Conservation (phyloP, 2,113 vertebrate genomes). For the Procapra przewalskii region DNA sequence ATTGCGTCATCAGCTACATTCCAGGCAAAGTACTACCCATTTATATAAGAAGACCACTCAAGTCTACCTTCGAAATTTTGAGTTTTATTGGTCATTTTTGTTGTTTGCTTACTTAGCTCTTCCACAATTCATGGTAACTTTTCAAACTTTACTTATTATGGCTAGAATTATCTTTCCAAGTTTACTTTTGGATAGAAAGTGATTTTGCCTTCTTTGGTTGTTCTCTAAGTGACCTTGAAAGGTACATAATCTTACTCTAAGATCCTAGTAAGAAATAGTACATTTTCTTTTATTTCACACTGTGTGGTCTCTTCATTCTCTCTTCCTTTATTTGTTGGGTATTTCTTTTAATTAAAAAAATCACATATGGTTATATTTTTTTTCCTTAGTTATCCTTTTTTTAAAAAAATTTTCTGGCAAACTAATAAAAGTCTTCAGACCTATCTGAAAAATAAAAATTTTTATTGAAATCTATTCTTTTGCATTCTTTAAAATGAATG, state of each 20-base stretch:
- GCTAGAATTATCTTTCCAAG: neutral
- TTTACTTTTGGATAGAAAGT: constrained; percentile 32
- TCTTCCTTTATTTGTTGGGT: neutral
- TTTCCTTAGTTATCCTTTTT: neutral
- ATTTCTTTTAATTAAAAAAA: constrained; percentile 8
- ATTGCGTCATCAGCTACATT: neutral
- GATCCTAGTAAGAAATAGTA: neutral
- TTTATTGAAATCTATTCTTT: neutral
- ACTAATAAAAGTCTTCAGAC: neutral
- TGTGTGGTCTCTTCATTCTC: neutral
- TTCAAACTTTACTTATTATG: constrained; percentile 7
- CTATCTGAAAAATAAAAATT: neutral
- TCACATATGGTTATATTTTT: neutral
- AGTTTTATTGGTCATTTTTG: constrained; percentile 3
- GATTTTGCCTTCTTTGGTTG: constrained; percentile 12
- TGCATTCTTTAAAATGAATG: neutral
- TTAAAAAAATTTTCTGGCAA: neutral
- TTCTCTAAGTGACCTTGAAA: constrained; percentile 25
- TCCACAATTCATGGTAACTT: neutral
- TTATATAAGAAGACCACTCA: constrained; percentile 35
- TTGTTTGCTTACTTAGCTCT: constrained; percentile 12
- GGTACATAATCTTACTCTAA: neutral
- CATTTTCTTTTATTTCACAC: neutral
- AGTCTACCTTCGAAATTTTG: neutral
- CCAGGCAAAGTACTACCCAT: neutral